These are phyloP conservation scores for Patella pellucida DNA, from an alignment of 2,888 invertebrate species.

Conservation along the genomic window DNA sequence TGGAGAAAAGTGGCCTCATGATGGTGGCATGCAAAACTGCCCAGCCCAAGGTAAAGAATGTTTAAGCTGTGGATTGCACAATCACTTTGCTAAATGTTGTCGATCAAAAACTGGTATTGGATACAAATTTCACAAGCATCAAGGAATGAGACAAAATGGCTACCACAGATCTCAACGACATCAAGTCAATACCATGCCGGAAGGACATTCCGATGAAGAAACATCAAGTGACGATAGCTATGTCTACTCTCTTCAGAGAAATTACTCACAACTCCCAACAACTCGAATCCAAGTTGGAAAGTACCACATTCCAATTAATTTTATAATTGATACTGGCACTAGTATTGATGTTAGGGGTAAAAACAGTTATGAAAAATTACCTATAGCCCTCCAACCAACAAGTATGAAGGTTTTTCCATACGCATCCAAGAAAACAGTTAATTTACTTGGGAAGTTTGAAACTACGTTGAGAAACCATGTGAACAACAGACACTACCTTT, in stretches of 20 bases:
- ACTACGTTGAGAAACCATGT: background rate
- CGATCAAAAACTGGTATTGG: constrained; percentile 15
- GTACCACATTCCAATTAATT: background rate
- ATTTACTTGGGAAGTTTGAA: constrained; percentile 4
- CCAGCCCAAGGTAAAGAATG: constrained; percentile 18
- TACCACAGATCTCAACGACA: background rate
- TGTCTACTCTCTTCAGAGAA: background rate
- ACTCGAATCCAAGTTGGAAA: background rate
- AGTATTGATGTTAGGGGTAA: constrained; percentile 18
- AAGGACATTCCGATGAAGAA: background rate
- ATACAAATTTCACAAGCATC: background rate
- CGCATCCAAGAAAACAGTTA: constrained; percentile 7
- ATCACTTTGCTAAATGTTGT: constrained; percentile 20
- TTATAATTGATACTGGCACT: constrained; percentile 15
- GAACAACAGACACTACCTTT: constrained; percentile 1
- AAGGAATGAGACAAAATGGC: background rate
- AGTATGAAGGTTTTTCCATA: constrained; percentile 12
- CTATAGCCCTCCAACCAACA: background rate
- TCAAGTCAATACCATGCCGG: background rate
- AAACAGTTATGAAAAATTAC: constrained; percentile 8
- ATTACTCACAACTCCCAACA: background rate
- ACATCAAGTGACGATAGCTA: background rate
- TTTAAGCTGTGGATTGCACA: background rate
- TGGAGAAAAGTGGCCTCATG: constrained; percentile 15
- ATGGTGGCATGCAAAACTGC: background rate